These are phyloP conservation scores for Cepphus grylle DNA, from an alignment of 2,113 vertebrate species.

Conservation along the genomic window DNA sequence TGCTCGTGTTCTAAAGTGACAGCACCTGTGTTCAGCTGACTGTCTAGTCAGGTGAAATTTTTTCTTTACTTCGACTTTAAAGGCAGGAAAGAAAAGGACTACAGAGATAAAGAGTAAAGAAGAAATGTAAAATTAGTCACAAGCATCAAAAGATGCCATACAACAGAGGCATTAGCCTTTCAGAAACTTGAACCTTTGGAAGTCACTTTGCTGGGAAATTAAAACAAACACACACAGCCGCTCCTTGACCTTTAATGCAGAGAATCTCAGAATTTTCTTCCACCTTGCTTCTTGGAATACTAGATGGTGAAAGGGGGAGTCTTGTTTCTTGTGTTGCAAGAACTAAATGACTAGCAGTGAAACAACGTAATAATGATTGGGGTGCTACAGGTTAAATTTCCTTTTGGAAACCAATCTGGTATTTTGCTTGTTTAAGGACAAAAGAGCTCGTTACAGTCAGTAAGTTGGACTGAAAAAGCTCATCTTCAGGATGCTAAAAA, in stretches of 20 bases:
- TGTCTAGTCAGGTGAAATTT: neutral
- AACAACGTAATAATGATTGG: neutral
- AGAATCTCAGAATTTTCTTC: neutral
- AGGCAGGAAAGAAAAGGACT: neutral
- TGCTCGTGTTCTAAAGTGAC: neutral
- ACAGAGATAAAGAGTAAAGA: neutral
- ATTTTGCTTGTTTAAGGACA: neutral
- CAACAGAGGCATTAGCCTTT: neutral
- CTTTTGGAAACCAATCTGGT: neutral
- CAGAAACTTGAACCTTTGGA: neutral
- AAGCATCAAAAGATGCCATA: neutral
- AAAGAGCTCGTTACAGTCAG: neutral
- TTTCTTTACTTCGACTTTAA: neutral
- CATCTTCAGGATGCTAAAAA: neutral
- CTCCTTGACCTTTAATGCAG: neutral
- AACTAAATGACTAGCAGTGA: neutral
- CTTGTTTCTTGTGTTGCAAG: neutral
- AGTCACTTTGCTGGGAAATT: neutral
- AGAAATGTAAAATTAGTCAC: neutral
- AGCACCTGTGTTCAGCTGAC: neutral
- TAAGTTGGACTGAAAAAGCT: neutral
- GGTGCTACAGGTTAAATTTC: neutral
- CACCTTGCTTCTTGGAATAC: neutral
- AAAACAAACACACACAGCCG: neutral
- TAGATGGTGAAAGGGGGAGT: neutral